Percentiles rank a stretch among this genome's conserved stretches.
phyloP scores from a whole-genome alignment of 2,797 vertebrate species.

The Eulemur albifrons region DNA sequence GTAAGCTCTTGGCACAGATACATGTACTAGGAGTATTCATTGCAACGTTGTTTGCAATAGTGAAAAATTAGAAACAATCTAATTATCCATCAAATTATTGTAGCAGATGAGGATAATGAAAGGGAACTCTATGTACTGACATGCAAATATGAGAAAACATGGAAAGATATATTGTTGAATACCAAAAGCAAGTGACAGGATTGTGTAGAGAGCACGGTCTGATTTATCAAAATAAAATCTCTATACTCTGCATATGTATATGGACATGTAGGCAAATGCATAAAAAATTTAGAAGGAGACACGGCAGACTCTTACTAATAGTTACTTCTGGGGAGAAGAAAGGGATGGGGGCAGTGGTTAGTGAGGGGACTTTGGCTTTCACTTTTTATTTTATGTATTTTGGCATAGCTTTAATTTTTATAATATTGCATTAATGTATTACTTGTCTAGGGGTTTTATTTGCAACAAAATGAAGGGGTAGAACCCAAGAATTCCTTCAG shows the following conservation, averaged over 20 bases:
- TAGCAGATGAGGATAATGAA: slow-evolving; percentile 1
- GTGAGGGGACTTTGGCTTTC: neutral
- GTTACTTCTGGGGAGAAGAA: slow-evolving; percentile 5
- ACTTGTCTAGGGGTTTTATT: neutral
- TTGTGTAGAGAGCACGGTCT: neutral
- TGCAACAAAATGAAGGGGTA: neutral
- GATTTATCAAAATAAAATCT: neutral
- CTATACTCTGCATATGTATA: neutral
- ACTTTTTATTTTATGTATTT: neutral
- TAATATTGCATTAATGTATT: neutral
- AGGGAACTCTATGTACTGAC: neutral
- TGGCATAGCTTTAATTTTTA: neutral
- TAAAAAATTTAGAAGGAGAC: neutral
- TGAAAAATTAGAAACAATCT: neutral
- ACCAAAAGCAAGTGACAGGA: neutral
- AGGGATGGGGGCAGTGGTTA: neutral
- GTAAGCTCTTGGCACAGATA: neutral
- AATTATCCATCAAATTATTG: neutral
- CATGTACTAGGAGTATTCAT: neutral
- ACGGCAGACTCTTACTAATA: neutral
- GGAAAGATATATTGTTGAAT: neutral
- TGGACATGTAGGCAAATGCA: neutral
- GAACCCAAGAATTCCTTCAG: neutral
- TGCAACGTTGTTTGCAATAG: neutral
- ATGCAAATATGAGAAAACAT: neutral